Evolutionary conservation across 2,888 invertebrate genomes (phyloP).

Genomic region (Heliconius cydno): DNA sequence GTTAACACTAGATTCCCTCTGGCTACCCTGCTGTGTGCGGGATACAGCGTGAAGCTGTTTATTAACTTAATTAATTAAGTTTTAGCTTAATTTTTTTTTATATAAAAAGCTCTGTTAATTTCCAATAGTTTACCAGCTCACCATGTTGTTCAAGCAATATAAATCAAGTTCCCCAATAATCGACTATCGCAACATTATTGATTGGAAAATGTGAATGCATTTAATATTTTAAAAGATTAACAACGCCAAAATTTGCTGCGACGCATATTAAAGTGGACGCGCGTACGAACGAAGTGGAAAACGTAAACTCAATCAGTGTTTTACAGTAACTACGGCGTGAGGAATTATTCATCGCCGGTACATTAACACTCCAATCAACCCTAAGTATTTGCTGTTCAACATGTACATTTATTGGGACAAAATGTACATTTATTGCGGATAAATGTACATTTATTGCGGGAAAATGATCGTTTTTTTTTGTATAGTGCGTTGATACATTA

Average conservation of each 20-base stretch:
- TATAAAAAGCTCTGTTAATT: not conserved
- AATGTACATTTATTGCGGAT: no score
- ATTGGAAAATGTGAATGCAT: not conserved
- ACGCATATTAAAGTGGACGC: conserved; percentile 17
- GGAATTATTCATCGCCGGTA: conserved; percentile 24
- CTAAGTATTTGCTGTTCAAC: not conserved
- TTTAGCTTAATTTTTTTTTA: no score
- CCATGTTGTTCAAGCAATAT: not conserved
- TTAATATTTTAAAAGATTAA: conserved; percentile 21
- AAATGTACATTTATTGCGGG: no score
- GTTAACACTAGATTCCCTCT: no score
- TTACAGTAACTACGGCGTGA: not conserved
- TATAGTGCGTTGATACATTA: not conserved
- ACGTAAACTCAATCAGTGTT: conserved; percentile 27
- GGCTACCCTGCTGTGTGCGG: no score
- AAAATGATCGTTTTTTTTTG: no score
- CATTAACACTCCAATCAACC: conserved; percentile 16
- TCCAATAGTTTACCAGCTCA: no score
- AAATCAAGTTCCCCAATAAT: not conserved
- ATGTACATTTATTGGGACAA: not conserved
- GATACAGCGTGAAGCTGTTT: no score
- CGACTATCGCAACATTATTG: not conserved
- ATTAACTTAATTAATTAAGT: no score
- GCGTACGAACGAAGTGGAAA: not conserved
- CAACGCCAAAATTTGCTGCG: conserved; percentile 11